Base-by-base conservation (phyloP, 1,140 invertebrate species). In the Trissolcus basalis region DNA sequence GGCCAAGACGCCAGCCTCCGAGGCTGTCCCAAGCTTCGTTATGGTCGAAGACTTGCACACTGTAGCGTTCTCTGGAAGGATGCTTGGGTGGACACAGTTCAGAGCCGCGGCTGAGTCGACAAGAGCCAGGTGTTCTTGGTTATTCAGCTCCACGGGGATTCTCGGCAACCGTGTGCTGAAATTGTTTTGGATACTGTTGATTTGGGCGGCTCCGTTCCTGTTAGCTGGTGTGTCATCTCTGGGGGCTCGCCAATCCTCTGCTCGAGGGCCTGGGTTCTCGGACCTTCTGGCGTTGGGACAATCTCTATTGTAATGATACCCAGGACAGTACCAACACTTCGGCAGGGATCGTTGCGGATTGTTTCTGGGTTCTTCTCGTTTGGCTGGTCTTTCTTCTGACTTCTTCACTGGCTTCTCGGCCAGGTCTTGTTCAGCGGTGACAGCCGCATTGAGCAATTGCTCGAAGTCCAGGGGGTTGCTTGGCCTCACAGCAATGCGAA, bases 311-410 rank as follows among this genome's bases (percentile, higher is more conserved):
- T 63, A 63, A 53, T 80, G 78, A 1, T 36, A 14, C 12, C 45
- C 73, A 0, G 74, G 74, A 16, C 74, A 79, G 45, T 68, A 44
- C 67, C 73, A 76, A 53, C 72, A 79, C n/a, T 58, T 43, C 8
- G 35, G 55, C 16, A 35, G 10, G 5, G 45, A 4, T 19, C 16
- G 4, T 14, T 47, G 14, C 11, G 5, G 39, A 4, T 12, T 11
- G 10, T 15, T 10, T 19, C 14, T 10, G 10, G 45, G 6, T 47
- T 47, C 14, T 47, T 47, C 45, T 47, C 45, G 39, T 10, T 10
- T 35, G 5, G 39, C 7, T 9, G 6, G 4, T 43, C 39, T 43
- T n/a, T 43, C 11, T 43, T 43, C 39, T 9, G 6, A 7, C 12
- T n/a, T 5, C 11, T 43, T 47, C 14, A 16, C 16, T 10, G 8